Evolutionary conservation across 2,888 invertebrate genomes (phyloP).

Genomic region (Drosophila longiperda): DNA sequence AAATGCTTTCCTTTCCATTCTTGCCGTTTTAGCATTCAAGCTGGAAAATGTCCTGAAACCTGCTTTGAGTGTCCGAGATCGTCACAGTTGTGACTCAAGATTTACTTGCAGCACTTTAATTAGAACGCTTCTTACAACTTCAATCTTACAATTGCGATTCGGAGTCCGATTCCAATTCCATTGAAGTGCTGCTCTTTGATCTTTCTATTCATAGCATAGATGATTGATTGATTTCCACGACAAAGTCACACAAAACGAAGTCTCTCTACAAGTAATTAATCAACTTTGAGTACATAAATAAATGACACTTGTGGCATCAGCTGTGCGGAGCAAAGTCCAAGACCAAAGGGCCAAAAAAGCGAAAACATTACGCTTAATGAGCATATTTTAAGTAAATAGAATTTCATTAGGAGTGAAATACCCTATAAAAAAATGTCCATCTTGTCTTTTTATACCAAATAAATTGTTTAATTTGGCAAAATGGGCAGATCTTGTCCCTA

Average conservation of each 20-base stretch:
- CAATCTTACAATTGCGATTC: constrained; percentile 11
- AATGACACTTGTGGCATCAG: constrained; percentile 66
- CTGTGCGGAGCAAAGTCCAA: constrained; percentile 13
- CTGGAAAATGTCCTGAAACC: constrained; percentile 48
- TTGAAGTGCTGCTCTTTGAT: constrained; percentile 70
- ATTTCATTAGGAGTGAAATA: constrained; percentile 2
- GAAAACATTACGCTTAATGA: constrained; percentile 15
- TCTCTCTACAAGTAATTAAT: constrained; percentile 62
- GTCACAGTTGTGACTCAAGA: constrained; percentile 41
- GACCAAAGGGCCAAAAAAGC: constrained; percentile 9
- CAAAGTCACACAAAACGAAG: constrained; percentile 14
- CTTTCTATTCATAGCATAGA: constrained; percentile 49
- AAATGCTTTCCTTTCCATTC: constrained; percentile 19
- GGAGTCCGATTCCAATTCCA: constrained; percentile 40
- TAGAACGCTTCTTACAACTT: constrained; percentile 36
- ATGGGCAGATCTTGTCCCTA: no score
- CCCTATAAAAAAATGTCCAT: not conserved
- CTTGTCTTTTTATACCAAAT: not conserved
- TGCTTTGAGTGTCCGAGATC: constrained; percentile 23
- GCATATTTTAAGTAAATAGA: not conserved
- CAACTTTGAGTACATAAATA: constrained; percentile 56
- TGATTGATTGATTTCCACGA: constrained; percentile 66
- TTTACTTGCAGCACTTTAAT: constrained; percentile 63
- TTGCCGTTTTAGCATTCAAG: constrained; percentile 23
- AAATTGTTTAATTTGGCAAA: not conserved